Conservation (phyloP, 2,888 invertebrate species). For the Julus scanicus region DNA sequence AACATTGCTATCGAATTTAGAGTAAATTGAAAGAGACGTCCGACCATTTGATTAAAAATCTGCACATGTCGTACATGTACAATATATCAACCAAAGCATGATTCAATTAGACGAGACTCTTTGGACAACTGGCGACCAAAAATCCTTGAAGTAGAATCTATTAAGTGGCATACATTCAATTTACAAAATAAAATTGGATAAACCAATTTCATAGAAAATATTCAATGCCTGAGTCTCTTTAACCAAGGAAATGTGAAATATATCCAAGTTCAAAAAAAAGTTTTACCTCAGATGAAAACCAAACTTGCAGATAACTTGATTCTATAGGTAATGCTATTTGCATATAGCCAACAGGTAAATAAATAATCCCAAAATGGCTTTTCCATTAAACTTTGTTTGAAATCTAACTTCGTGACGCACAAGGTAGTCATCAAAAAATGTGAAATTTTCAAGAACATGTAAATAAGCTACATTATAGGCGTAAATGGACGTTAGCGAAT, state of each 20-base stretch:
- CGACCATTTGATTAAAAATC: neutral
- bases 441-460: neutral
- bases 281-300: neutral
- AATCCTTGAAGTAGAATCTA: slow-evolving; percentile 3
- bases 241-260: neutral
- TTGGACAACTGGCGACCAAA: neutral
- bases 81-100: neutral
- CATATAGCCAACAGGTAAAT: neutral
- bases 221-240: neutral
- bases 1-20: neutral
- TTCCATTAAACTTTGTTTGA: slow-evolving; percentile 6
- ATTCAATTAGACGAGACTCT: neutral
- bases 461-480: neutral
- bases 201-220: neutral
- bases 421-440: neutral
- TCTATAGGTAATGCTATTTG: neutral
- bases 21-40: neutral
- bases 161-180: neutral
- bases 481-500: neutral
- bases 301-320: neutral
- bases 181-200: slow-evolving; percentile 1
- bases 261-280: neutral
- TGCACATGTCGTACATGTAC: neutral
- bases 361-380: neutral
- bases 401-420: neutral